phyloP scores from a whole-genome alignment of 2,113 vertebrate genomes.

The Sturnira hondurensis region DNA sequence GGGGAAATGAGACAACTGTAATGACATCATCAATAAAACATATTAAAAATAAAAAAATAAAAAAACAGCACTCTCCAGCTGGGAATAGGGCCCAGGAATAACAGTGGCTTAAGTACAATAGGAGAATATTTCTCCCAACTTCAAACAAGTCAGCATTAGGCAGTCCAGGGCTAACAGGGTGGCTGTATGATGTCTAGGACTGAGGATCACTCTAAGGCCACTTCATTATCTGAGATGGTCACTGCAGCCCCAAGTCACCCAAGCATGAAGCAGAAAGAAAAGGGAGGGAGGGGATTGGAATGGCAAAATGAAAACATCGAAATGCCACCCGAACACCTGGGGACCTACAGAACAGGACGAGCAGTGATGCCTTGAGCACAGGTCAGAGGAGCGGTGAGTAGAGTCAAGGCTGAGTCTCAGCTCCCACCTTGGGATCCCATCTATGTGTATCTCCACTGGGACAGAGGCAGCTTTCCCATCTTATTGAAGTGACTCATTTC shows the following conservation, averaged over 20 bases:
- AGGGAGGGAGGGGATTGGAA: background rate
- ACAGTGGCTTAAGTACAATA: background rate
- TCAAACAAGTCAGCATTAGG: background rate
- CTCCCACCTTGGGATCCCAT: background rate
- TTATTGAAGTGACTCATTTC: background rate
- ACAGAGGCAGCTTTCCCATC: background rate
- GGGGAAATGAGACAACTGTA: too few species aligned
- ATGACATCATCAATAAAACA: too few species aligned
- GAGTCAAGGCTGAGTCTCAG: background rate
- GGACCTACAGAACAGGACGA: background rate
- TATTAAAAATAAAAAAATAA: too few species aligned
- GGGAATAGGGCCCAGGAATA: background rate
- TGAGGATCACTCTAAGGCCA: background rate
- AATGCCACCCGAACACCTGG: background rate
- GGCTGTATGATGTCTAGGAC: background rate
- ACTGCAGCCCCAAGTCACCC: background rate
- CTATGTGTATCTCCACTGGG: background rate
- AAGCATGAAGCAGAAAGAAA: background rate
- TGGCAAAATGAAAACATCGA: background rate
- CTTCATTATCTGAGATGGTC: background rate
- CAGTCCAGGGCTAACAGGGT: background rate
- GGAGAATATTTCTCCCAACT: background rate
- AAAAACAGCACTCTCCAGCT: background rate
- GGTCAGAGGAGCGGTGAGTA: background rate
- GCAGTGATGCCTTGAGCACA: background rate